Evolutionary conservation across 2,888 invertebrate species (phyloP), one percentile per base, ranked within the genome.

Genomic region (Cryptophagus acutangulus): DNA sequence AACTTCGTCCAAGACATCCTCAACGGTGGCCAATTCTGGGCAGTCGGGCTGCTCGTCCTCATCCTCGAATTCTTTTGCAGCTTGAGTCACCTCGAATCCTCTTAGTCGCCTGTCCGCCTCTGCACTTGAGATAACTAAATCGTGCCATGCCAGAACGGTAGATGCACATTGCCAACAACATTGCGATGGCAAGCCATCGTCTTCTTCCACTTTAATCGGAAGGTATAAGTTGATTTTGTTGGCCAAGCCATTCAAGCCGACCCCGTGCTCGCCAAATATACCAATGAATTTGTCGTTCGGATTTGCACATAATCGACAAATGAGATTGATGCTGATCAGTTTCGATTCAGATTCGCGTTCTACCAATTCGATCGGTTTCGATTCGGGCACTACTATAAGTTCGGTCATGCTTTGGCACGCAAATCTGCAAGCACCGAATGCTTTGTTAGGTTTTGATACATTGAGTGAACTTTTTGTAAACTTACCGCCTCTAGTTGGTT

Each of bases 101-200:
- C 62, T 47, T 2, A 74, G 52, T 28, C 71, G 71, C 10, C 63
- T 61, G 52, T 82, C 78, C 1, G 80, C 78, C 40, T 74, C 73
- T 18, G 71, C 50, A 55, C 77, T 77, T 48, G 74, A 73, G 46
- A 73, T 62, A 35, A 73, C 70, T 38, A 83, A 68, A 54, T 80
- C 77, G 54, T 81, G 77, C 79, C 80, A 83, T 0, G 79, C 76
- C 37, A 81, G 60, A 33, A 84, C 61, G 0, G 79, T 78, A 44
- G 75, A 75, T 1, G 77, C 75, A 59, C 84, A 84, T 47, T 76
- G 76, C 62, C 74, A 77, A 67, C 84, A 84, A 48, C 82, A 68
- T 49, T 76, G 74, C 31, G 71, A 61, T 0, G 83, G 82, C 43
- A 82, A 64, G 8, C 58, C 62, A 54, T 83, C 82, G 1, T 56